Base-by-base conservation (phyloP, 2,888 invertebrate species). In the Apantesis nais region DNA sequence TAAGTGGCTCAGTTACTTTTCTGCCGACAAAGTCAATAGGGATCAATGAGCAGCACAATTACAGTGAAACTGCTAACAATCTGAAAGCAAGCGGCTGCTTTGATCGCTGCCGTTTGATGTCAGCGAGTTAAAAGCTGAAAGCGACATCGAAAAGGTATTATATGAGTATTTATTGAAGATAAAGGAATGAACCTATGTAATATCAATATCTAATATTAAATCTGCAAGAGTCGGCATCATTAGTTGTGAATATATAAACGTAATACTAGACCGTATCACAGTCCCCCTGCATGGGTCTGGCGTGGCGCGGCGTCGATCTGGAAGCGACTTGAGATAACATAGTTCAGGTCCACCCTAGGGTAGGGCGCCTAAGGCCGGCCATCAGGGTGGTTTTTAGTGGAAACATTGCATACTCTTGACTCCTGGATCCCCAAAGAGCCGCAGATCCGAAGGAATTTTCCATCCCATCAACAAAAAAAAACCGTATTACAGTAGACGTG, bases 41-140 rank as follows among this genome's bases (percentile, higher is more conserved):
- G 67, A 70, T 70, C 70, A 66, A 70, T 70, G 64, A 60, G 44
- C 67, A 31, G 62, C 52, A 48, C 52, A 70, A 70, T 70, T 70
- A 70, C 66, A 39, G n/a, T 9, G 60, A 65, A 64, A 58, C 64
- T 65, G 58, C 44, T 65, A 65, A 65, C 69, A 60, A 60, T 55
- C 55, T 58, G 39, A 58, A 41, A 65, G 65, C 60, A 67, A 67
- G 39, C 44, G 65, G 48, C 65, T 25, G 44, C 64, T 65, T 69
- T 65, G 65, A 61, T 65, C 64, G 29, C 29, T 61, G 44, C 39
- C 69, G 48, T 60, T 61, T 67, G 60, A 44, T 48, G 41, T 58
- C 29, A 44, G 16, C n/a, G 41, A 68, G 63, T 55, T 29, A 48
- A 44, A 60, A 60, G 58, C 48, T 34, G 8, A 25, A n/a, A 64